Evolutionary conservation across 2,797 vertebrate genomes (phyloP).

Genomic region (Mastacembelus armatus): DNA sequence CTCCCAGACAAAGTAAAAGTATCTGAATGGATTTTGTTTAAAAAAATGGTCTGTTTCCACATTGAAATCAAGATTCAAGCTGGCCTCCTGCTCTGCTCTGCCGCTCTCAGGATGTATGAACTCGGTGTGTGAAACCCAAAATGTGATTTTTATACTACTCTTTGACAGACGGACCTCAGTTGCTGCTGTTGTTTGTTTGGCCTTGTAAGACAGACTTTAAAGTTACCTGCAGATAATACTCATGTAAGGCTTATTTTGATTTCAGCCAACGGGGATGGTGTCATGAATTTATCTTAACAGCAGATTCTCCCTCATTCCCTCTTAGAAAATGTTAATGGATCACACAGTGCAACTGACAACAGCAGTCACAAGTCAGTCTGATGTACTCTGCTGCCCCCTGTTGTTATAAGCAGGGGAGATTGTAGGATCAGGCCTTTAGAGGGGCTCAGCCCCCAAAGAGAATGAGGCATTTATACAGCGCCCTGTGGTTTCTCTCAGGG

Average conservation of each 20-base stretch:
- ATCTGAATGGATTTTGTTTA: constrained; percentile 22
- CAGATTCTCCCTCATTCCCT: background rate
- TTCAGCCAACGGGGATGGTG: background rate
- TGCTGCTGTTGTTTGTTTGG: background rate
- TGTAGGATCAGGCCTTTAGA: no score
- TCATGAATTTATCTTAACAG: background rate
- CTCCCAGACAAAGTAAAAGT: constrained; percentile 2
- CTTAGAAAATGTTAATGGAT: constrained; percentile 4
- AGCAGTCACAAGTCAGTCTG: background rate
- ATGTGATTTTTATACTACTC: background rate
- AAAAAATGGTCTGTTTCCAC: constrained; percentile 25
- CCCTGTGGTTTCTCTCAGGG: no score
- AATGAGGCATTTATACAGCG: no score
- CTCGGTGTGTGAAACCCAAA: no score
- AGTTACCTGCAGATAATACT: background rate
- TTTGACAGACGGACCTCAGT: background rate
- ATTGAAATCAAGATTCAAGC: background rate
- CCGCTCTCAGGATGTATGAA: no score
- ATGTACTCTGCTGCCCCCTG: constrained; percentile 53
- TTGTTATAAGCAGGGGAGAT: constrained; percentile 31
- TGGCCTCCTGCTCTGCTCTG: background rate
- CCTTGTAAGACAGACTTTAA: background rate
- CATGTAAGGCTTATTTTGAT: background rate
- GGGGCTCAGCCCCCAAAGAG: no score
- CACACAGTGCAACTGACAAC: background rate